Evolutionary conservation across 2,797 vertebrate species (phyloP), one percentile per base, ranked within the genome.

Genomic region (Danio albolineatus): DNA sequence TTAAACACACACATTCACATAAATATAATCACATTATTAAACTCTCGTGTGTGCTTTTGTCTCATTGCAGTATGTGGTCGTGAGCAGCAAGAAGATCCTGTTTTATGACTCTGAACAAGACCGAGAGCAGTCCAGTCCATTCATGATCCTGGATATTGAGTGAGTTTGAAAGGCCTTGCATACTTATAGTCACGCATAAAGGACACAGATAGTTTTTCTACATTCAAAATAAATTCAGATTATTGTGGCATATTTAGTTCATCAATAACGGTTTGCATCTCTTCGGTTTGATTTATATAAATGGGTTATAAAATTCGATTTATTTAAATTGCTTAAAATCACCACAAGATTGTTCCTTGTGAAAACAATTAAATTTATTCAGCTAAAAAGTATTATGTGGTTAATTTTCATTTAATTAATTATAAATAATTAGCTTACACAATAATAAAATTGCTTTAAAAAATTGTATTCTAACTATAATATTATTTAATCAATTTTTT

Each of bases 71-170:
- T 99, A 95, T 81, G 93, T 98, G 53, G 96, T 99, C 83, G 96
- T 98, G 76, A 99, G 98, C 95, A 99, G 98, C 90, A 99, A 96
- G 93, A 99, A 99, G 93, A 97, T 99, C 84, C 92, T 99, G 79
- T 99, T 99, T 92, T 99, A 99, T 87, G 93, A 98, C 90, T 97
- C 94, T 0, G 96, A 98, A 80, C 92, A 92, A 90, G 97, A 99
- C 89, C 93, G 95, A 88, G 97, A 99, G 74, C 96, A 95, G 46
- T 96, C 96, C 73, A 98, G 96, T 84, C 98, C 98, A 1, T 98
- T 95, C 78, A 99, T 98, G 98, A 97, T 96, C 16, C 94, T 99
- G 87, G 96, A 99, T 85, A 97, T 99, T 56, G 95, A 98, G 98
- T 99, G 91, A 98, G 98, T 97, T 21, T 73, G n/a, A 56, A 82